Conservation (phyloP, 2,888 invertebrate species). For the Apotomis capreana region DNA sequence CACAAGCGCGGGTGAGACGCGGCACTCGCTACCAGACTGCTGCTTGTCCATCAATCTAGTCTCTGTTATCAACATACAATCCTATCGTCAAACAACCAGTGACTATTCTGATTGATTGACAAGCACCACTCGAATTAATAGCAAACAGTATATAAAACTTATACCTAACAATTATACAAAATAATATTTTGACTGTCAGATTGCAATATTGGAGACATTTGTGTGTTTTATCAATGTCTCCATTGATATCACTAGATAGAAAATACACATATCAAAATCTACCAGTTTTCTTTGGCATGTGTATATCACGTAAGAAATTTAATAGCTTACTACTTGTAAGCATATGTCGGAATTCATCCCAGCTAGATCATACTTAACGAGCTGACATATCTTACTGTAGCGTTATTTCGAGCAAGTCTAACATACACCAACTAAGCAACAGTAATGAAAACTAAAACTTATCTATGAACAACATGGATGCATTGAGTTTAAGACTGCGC, state of each 20-base stretch:
- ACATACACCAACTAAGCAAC: too few relatives aligned
- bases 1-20: conserved; percentile 42
- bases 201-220: conserved; percentile 25
- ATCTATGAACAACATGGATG: background rate
- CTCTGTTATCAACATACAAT: background rate
- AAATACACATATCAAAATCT: conserved; percentile 20
- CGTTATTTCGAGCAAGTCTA: background rate
- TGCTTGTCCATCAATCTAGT: conserved; percentile 15
- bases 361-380: conserved; percentile 29
- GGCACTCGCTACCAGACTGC: conserved; percentile 6
- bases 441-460: background rate
- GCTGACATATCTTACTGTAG: conserved; percentile 2
- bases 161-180: conserved; percentile 38
- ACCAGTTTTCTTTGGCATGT: conserved; percentile 22
- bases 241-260: conserved; percentile 17
- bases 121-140: conserved; percentile 18
- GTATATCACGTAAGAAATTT: background rate
- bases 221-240: conserved; percentile 21
- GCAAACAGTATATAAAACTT: conserved; percentile 20
- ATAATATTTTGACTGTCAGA: conserved; percentile 20
- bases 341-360: conserved; percentile 1
- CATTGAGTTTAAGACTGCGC: background rate
- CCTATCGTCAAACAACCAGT: background rate
- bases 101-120: conserved; percentile 8
- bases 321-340: background rate